These are phyloP conservation scores for Pipistrellus pygmaeus DNA, from an alignment of 2,797 vertebrate species.

Conservation along the genomic window DNA sequence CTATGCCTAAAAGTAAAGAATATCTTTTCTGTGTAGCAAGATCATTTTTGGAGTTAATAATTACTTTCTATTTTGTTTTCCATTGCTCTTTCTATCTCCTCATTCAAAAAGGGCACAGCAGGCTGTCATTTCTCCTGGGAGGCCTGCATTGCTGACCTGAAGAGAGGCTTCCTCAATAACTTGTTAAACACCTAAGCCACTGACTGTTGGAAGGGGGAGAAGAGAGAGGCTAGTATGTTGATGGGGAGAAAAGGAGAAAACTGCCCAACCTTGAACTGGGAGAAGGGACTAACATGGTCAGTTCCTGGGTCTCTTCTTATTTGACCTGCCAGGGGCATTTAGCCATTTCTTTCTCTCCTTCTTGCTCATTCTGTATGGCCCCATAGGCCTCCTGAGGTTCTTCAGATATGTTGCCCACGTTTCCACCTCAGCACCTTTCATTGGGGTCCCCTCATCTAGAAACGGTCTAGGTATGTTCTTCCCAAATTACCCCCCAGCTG, in stretches of 20 bases:
- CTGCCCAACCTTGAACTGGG: too few relatives aligned
- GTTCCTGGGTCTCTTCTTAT: neutral
- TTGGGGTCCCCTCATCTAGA: neutral
- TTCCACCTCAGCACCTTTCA: neutral
- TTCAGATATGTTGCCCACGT: neutral
- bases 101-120: neutral
- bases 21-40: neutral
- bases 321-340: neutral
- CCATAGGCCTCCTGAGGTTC: neutral
- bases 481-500: neutral
- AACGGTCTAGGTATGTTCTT: neutral
- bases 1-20: conserved; percentile 5
- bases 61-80: conserved; percentile 26
- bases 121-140: neutral
- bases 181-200: neutral
- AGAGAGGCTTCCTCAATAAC: neutral
- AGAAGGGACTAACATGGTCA: neutral
- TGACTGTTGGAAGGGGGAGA: neutral
- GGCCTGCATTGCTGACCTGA: neutral
- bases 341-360: neutral
- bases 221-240: neutral
- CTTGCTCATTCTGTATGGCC: neutral
- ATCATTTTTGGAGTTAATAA: neutral
- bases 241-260: neutral
- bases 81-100: neutral